Base-by-base conservation (phyloP, 1,140 invertebrate species). In the Drosophila sechellia region DNA sequence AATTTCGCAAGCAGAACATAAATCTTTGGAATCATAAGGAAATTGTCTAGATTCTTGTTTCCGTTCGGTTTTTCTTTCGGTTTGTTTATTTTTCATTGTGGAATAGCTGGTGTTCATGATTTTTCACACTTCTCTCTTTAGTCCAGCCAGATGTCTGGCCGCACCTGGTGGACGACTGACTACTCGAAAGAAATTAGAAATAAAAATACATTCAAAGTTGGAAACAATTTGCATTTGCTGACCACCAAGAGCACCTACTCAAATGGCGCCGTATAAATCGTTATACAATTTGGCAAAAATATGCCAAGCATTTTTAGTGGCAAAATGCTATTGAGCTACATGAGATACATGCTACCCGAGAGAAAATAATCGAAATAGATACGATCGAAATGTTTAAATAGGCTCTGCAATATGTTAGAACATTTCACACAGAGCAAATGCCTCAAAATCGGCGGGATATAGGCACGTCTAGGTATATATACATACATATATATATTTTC, bases 261-360 rank as follows among this genome's bases (percentile, higher is more conserved):
- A 63, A 13, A 57, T 68, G 72, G 60, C 72, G 64, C 75, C 57
- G 22, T 46, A 70, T 54, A 68, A 70, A 68, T 68, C 42, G 63
- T 56, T 70, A 56, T 69, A 70, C 64, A 70, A 70, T 70, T 70
- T 69, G 66, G 66, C 66, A 69, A 70, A 68, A 55, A 66, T 70
- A 70, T 70, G 68, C 69, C 53, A 69, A 59, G 79, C 79, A 74
- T 81, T 81, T 80, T 57, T 45, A 77, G 59, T 72, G 77, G 59
- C 65, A 57, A 45, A 75, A 79, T 48, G 25, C 49, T 50, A 68
- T 68, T 55, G 66, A 69, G 50, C 69, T 45, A 73, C 61, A 81
- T 69, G 59, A 70, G 74, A 81, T 22, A 81, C 60, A 78, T 83
- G 20, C 81, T 65, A 39, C 42, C 61, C 60, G 66, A 50, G 49